Evolutionary conservation across 2,797 vertebrate species (phyloP), one percentile per base, ranked within the genome.

Genomic region (Rachycentron canadum): DNA sequence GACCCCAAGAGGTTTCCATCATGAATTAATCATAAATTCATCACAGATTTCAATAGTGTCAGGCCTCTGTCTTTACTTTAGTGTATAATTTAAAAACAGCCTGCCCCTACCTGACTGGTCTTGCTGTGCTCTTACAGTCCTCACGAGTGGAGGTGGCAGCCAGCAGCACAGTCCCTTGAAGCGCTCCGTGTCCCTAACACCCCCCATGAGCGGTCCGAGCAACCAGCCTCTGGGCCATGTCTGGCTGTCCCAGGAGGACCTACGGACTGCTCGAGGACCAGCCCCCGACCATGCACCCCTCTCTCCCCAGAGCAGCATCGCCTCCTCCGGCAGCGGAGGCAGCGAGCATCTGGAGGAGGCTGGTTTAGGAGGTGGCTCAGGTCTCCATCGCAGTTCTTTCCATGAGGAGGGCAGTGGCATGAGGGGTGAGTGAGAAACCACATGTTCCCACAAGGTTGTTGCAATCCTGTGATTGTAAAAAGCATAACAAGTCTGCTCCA

Each of bases 191-290:
- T 99, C 98, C 94, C 97, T 99, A 88, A 99, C 98, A 63, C 98
- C 98, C 88, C 98, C 98, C 88, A 99, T 99, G 95, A 98, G 96
- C 82, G 97, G 97, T 89, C 96, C 97, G 93, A 96, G 95, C 75
- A 93, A 87, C 93, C 97, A 98, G 83, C 95, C 97, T 81, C 95
- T 99, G 91, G 97, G 98, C 92, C 98, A 98, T 83, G 97, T 97
- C 92, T 99, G 98, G 98, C 96, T 99, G 95, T 99, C 98, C 90
- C 98, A 99, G 95, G 98, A 99, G 95, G 98, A 99, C 91, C 96
- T 99, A 84, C 96, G 97, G 82, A 96, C 94, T 84, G 94, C 97
- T 81, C 95, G 97, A 74, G 92, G 88, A 93, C 95, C 96, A n/a
- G 96, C 97, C 81, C 96, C 96, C 12, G 97, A 99, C 92, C 98